These are phyloP conservation scores for Pristionchus pacificus DNA, from an alignment of 1,140 invertebrate genomes.

Conservation along the genomic window DNA sequence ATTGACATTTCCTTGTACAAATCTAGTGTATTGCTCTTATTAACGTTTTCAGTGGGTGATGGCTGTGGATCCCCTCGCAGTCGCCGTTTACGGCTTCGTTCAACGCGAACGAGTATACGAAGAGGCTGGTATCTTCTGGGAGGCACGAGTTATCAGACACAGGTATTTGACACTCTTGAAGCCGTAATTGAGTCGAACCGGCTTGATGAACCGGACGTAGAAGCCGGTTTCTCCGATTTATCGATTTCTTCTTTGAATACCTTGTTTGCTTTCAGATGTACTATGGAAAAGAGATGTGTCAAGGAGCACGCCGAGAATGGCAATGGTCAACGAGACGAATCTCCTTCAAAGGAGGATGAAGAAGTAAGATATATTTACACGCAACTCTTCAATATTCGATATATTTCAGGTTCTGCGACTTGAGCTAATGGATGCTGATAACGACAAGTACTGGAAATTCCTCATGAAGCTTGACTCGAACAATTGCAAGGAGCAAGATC, in stretches of 20 bases:
- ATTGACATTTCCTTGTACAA: too few relatives aligned
- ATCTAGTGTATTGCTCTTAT: too few relatives aligned
- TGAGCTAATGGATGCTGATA: constrained; percentile 28
- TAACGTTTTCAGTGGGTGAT: too few relatives aligned
- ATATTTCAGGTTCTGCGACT: constrained; percentile 1
- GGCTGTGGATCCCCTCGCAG: constrained; percentile 5
- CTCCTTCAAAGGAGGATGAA: not conserved
- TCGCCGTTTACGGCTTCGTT: constrained; percentile 37
- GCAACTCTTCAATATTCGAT: constrained; percentile 6
- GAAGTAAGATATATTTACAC: not conserved
- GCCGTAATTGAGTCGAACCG: not conserved
- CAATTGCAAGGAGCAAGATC: constrained; percentile 35
- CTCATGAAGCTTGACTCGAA: constrained; percentile 32
- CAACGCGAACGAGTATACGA: constrained; percentile 14
- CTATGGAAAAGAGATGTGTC: not conserved
- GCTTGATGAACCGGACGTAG: not conserved
- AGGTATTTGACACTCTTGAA: too few relatives aligned
- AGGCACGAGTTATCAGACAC: constrained; percentile 19
- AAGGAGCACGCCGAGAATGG: not conserved
- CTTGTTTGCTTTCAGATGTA: constrained; percentile 1
- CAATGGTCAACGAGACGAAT: not conserved
- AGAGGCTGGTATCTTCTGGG: constrained; percentile 33
- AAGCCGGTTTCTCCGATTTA: not conserved
- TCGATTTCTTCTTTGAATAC: constrained; percentile 20
- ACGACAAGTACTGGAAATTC: constrained; percentile 35